phyloP scores from a whole-genome alignment of 2,113 vertebrate genomes.

The Podocnemis expansa region DNA sequence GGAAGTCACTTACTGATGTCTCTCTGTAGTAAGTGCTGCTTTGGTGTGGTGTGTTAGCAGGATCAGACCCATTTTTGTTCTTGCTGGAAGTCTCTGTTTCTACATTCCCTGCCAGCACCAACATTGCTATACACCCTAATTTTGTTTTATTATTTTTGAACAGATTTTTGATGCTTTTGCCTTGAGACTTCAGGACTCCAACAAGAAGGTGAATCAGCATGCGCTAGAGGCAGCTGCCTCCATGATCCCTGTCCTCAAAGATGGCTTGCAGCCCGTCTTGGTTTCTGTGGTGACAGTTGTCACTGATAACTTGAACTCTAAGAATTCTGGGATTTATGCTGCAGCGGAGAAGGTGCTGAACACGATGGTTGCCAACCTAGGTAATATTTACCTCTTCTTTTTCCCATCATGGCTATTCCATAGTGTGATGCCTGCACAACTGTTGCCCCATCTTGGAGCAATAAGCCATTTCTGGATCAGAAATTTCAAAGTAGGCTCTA shows the following conservation, averaged over 20 bases:
- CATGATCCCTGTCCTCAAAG: slow-evolving; percentile 57
- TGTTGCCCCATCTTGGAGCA: neutral
- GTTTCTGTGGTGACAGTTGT: slow-evolving; percentile 37
- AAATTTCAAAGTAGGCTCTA: neutral
- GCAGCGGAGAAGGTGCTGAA: slow-evolving; percentile 61
- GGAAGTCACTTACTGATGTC: neutral
- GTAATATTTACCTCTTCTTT: slow-evolving; percentile 45
- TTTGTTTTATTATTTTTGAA: slow-evolving; percentile 17
- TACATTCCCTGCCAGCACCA: neutral
- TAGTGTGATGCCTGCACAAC: neutral
- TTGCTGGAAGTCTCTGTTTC: neutral
- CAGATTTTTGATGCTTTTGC: slow-evolving; percentile 79
- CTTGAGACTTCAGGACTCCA: slow-evolving; percentile 75
- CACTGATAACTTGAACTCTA: slow-evolving; percentile 77
- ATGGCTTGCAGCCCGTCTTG: slow-evolving; percentile 64
- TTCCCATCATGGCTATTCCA: too few relatives aligned
- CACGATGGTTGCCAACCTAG: slow-evolving; percentile 58
- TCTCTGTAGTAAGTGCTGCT: neutral
- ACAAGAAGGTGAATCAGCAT: slow-evolving; percentile 78
- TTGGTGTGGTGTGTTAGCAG: neutral
- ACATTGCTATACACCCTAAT: neutral
- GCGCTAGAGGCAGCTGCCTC: slow-evolving; percentile 45
- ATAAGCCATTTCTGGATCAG: neutral
- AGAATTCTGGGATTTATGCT: slow-evolving; percentile 43
- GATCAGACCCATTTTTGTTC: neutral